Evolutionary conservation across 2,113 vertebrate species (phyloP), one percentile per base, ranked within the genome.

Genomic region (Cyprinodon variegatus): DNA sequence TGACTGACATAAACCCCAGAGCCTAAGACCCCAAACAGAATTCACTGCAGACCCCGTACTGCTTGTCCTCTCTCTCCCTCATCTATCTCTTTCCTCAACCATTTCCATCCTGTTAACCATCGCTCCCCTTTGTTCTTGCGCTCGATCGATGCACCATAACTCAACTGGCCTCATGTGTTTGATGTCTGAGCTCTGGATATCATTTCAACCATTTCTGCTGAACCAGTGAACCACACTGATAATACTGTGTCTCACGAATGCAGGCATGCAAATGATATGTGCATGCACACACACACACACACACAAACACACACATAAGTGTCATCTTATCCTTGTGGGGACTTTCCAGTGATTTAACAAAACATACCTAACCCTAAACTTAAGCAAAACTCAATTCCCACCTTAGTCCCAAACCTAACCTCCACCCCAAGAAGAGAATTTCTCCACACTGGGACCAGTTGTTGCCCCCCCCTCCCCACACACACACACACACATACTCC

Each of bases 161-260:
- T 92, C 90, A 92, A 70, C 76, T 45, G 79, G 78, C 87, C 88
- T 87, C 87, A 81, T 62, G 74, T 79, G 90, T 91, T 93, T 92
- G 92, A 90, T 90, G 91, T 91, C 83, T 83, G 82, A 82, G 89
- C 86, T 91, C 91, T 93, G 91, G 90, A 91, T 89, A 93, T 91
- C 89, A 91, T 92, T 93, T 88, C 74, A 76, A 76, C 81, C 78
- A 38, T 85, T 90, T 89, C 75, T 61, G 68, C 45, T 68, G 70
- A 86, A 78, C 81, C 78, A 85, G 82, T 67, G 81, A 89, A 83
- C 81, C 84, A 74, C 86, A 61, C 76, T 82, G 88, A 92, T 88
- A 91, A 88, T 80, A 87, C 86, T 61, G 43, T 72, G 77, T 83
- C 85, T 86, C 81, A 81, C 73, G 76, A 83, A 87, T 61, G 63